These are phyloP conservation scores for Semnopithecus entellus DNA, from an alignment of 2,113 vertebrate genomes.

Conservation along the genomic window DNA sequence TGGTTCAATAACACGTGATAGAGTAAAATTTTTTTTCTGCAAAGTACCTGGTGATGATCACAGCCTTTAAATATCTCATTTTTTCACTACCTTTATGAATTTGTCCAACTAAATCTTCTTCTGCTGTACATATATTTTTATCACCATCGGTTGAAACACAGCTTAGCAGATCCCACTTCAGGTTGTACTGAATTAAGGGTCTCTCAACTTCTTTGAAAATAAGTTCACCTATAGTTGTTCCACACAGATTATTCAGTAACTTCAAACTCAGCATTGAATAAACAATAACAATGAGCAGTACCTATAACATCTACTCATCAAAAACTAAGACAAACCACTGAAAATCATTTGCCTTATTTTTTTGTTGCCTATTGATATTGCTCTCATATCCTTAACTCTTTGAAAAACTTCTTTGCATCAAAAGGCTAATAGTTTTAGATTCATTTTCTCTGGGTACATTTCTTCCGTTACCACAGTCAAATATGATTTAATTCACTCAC, in stretches of 20 bases:
- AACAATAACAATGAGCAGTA: not conserved
- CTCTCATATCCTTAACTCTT: not conserved
- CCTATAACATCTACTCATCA: not conserved
- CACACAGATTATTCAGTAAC: not conserved
- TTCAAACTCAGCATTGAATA: not conserved
- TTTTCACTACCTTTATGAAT: not conserved
- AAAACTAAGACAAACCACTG: not conserved
- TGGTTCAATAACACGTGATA: not conserved
- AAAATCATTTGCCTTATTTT: not conserved
- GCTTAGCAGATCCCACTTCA: constrained; percentile 6
- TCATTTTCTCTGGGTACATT: not conserved
- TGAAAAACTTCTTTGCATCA: not conserved
- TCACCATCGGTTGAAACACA: not conserved
- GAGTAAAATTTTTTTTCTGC: not conserved
- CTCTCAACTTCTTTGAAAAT: not conserved
- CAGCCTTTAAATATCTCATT: not conserved
- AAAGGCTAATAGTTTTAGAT: not conserved
- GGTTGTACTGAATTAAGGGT: not conserved
- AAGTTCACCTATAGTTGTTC: not conserved
- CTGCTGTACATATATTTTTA: not conserved
- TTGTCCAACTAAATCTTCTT: not conserved
- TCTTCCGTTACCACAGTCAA: not conserved
- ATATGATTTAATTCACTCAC: not conserved
- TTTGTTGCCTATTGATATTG: not conserved
- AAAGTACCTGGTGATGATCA: not conserved